Evolutionary conservation across 2,113 vertebrate genomes (phyloP).

Genomic region (Rousettus leschenaultii): DNA sequence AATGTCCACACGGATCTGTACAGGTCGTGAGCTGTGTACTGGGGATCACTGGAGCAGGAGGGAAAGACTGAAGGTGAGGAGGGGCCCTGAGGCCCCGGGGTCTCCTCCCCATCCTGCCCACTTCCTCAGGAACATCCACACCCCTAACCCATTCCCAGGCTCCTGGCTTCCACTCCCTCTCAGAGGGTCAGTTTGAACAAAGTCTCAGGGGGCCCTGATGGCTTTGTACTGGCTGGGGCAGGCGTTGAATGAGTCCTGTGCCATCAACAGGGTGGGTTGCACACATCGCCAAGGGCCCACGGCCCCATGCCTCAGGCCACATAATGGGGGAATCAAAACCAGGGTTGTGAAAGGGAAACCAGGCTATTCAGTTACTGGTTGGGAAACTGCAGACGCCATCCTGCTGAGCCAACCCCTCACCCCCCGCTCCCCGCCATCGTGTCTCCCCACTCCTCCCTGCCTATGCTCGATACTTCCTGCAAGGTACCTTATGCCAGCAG

Average conservation of each 20-base stretch:
- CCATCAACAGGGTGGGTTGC: background rate
- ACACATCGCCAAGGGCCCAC: background rate
- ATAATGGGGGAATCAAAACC: background rate
- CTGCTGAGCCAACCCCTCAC: too few relatives aligned
- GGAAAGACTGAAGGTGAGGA: slow-evolving; percentile 58
- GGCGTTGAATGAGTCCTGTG: background rate
- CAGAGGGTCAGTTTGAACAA: background rate
- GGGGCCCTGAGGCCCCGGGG: background rate
- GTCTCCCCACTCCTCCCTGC: background rate
- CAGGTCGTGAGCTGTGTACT: slow-evolving; percentile 87
- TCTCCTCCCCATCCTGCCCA: background rate
- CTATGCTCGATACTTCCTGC: background rate
- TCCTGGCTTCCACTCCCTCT: background rate
- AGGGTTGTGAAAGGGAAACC: accelerated
- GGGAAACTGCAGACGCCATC: background rate
- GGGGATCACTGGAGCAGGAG: slow-evolving; percentile 92
- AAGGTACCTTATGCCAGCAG: slow-evolving; percentile 96
- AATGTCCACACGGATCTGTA: slow-evolving; percentile 91
- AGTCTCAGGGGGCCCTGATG: background rate
- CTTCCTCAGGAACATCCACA: background rate
- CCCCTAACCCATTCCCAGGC: background rate
- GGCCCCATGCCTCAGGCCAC: background rate
- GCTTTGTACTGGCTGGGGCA: background rate
- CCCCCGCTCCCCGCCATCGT: background rate
- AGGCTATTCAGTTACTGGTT: background rate